Percentiles rank a stretch among this genome's conserved stretches.
phyloP scores from a whole-genome alignment of 1,140 invertebrate species.

The Atopsyche davidsoni region DNA sequence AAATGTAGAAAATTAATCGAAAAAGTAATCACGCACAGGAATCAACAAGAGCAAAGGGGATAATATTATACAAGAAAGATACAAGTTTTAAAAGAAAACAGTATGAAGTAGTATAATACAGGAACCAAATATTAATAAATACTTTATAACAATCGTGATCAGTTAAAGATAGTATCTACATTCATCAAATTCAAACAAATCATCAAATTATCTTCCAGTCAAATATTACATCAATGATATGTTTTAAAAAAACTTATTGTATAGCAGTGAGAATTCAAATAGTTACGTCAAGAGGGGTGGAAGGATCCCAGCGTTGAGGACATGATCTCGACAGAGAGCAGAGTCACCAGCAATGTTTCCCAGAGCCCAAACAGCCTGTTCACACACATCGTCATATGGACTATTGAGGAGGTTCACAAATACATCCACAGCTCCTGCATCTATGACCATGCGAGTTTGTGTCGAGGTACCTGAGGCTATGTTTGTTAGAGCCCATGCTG shows the following conservation, averaged over 20 bases:
- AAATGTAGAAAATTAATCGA: not conserved
- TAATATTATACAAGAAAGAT: not conserved
- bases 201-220: no score
- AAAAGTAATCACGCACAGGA: not conserved
- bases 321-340: conserved; percentile 85
- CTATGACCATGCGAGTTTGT: conserved; percentile 89
- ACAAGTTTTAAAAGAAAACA: no score
- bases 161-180: no score
- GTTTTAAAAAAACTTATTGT: conserved; percentile 7
- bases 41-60: not conserved
- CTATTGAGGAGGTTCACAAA: conserved; percentile 79
- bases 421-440: conserved; percentile 88
- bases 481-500: conserved; percentile 96
- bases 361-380: conserved; percentile 94
- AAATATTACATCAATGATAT: no score
- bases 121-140: no score
- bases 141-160: no score
- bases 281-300: conserved; percentile 84
- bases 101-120: no score
- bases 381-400: conserved; percentile 89
- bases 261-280: conserved; percentile 47
- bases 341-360: conserved; percentile 97
- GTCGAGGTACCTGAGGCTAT: conserved; percentile 94
- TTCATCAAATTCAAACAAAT: no score
- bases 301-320: conserved; percentile 79